Percentiles rank a stretch among this genome's conserved stretches.
phyloP scores from a whole-genome alignment of 2,113 vertebrate genomes.

The Lasiurus borealis region DNA sequence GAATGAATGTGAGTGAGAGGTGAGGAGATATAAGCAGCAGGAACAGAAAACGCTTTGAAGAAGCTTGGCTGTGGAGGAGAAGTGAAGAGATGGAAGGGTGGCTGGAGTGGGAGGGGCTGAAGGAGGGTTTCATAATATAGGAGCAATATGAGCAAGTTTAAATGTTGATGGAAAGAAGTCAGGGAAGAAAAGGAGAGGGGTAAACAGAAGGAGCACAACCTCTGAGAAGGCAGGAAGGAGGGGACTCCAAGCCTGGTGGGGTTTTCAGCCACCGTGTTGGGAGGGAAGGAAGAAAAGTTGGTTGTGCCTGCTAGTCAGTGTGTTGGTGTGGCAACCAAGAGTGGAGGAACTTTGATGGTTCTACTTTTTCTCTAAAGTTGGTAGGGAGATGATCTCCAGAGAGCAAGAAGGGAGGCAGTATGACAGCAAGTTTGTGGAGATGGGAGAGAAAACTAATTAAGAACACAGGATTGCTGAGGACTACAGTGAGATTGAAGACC shows the following conservation, averaged over 20 bases:
- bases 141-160: neutral
- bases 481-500: neutral
- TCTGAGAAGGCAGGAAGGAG: neutral
- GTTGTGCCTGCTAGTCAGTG: neutral
- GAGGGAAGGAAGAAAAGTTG: neutral
- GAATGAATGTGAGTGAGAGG: neutral
- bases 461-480: neutral
- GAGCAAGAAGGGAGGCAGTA: neutral
- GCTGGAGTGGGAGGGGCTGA: neutral
- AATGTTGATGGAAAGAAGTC: neutral
- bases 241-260: neutral
- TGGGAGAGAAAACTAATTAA: neutral
- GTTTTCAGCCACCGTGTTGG: neutral
- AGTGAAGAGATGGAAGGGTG: neutral
- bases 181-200: neutral
- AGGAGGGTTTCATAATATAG: neutral
- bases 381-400: neutral
- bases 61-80: neutral
- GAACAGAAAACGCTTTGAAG: neutral
- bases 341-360: neutral
- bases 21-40: neutral
- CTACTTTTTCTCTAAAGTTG: neutral
- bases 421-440: neutral
- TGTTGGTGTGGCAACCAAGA: neutral
- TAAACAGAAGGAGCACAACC: neutral